phyloP scores from a whole-genome alignment of 2,888 invertebrate genomes.

The Diadegma fenestrale region DNA sequence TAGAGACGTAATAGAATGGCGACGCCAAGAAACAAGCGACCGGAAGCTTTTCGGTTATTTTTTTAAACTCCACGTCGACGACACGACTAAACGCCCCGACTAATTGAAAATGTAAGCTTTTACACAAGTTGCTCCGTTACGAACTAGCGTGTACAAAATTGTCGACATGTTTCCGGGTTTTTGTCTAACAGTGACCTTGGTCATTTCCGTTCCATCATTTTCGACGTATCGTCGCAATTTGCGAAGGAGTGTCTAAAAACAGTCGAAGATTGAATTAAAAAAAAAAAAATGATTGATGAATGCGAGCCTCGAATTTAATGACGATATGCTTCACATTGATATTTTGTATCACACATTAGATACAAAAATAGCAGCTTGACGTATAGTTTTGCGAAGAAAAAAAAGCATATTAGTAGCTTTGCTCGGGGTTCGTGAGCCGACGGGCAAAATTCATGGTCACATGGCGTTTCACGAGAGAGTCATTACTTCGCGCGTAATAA shows the following conservation, averaged over 20 bases:
- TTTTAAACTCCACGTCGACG: background rate
- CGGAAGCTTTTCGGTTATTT: background rate
- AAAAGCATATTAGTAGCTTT: conserved; percentile 22
- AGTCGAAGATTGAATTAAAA: conserved; percentile 1
- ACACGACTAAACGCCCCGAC: background rate
- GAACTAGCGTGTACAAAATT: background rate
- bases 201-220: conserved; percentile 19
- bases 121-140: background rate
- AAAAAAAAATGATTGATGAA: background rate
- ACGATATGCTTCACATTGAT: background rate
- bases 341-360: background rate
- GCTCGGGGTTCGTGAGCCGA: conserved; percentile 28
- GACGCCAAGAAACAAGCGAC: background rate
- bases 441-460: conserved; percentile 61
- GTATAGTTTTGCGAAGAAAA: conserved; percentile 5
- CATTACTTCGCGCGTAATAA: conserved; percentile 52
- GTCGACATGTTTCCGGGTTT: conserved; percentile 37
- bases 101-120: background rate
- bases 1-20: background rate
- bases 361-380: background rate
- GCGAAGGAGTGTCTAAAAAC: conserved; percentile 44
- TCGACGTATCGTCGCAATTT: conserved; percentile 16
- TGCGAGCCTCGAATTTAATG: background rate
- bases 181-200: conserved; percentile 46
- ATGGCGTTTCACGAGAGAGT: conserved; percentile 50